A percentile compares a stretch with the other conserved stretches of the same genome.
These are phyloP conservation scores for Agrotis puta DNA, from an alignment of 2,888 invertebrate species.

Conservation along the genomic window DNA sequence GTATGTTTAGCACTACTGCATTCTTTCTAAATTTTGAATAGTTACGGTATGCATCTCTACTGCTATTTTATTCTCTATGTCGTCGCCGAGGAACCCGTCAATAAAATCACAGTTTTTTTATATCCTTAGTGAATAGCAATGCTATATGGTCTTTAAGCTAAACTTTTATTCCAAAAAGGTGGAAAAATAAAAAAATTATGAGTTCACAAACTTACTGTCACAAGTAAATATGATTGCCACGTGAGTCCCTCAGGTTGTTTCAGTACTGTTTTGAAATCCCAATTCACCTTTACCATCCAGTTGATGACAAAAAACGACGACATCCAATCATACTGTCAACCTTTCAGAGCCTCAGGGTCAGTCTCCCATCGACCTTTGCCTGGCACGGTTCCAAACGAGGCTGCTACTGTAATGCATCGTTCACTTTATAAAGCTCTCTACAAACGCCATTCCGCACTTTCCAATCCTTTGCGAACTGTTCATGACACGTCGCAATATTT, in stretches of 20 bases:
- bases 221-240: no score
- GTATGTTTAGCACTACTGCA: slow-evolving; percentile 5
- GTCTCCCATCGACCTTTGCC: slow-evolving; percentile 15
- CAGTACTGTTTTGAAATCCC: no score
- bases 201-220: no score
- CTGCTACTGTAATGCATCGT: slow-evolving; percentile 7
- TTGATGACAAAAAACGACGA: background rate
- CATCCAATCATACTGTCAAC: slow-evolving; percentile 1
- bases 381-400: slow-evolving; percentile 12
- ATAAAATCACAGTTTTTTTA: background rate
- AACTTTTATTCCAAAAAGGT: no score
- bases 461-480: slow-evolving; percentile 39
- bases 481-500: slow-evolving; percentile 54
- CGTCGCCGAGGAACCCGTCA: background rate
- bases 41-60: background rate
- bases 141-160: no score
- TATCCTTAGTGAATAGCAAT: no score
- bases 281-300: no score
- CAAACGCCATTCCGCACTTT: slow-evolving; percentile 36
- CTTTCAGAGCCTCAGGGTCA: slow-evolving; percentile 6
- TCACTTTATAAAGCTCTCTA: slow-evolving; percentile 31
- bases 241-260: no score
- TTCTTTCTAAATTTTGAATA: background rate
- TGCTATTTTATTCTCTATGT: no score
- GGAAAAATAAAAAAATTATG: no score